Conservation (phyloP, 2,797 vertebrate genomes). For the Aphelocoma californica region DNA sequence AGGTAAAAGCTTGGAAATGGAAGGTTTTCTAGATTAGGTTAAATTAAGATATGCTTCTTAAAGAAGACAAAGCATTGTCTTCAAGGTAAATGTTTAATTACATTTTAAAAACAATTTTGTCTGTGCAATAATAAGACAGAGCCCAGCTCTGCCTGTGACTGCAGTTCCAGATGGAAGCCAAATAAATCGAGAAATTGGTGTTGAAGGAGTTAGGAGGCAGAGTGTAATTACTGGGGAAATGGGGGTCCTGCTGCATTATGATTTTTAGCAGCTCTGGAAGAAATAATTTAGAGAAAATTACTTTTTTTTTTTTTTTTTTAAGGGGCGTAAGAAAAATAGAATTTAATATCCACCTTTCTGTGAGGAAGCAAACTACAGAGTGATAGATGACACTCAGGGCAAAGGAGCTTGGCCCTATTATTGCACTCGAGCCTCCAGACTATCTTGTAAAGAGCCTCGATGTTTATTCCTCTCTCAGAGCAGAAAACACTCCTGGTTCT, state of each 20-base stretch:
- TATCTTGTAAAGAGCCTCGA: neutral
- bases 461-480: neutral
- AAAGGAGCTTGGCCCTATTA: constrained; percentile 30
- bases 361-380: neutral
- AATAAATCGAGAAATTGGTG: constrained; percentile 16
- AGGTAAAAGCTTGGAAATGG: constrained; percentile 27
- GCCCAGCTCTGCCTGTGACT: neutral
- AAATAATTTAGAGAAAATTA: constrained; percentile 54
- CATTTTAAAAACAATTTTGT: constrained; percentile 26
- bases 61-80: constrained; percentile 26
- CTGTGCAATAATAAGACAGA: neutral
- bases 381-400: constrained; percentile 25
- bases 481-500: neutral
- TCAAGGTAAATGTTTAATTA: constrained; percentile 57
- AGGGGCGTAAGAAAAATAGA: constrained; percentile 30
- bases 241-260: neutral
- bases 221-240: constrained; percentile 23
- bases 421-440: constrained; percentile 7
- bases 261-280: constrained; percentile 42
- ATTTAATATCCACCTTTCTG: constrained; percentile 53
- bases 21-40: constrained; percentile 21
- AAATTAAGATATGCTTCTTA: constrained; percentile 46
- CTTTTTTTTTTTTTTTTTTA: constrained; percentile 4
- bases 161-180: neutral
- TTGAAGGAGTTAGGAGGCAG: constrained; percentile 27